A percentile compares a stretch with the other conserved stretches of the same genome.
Conservation (phyloP, 2,113 vertebrate species). For the Poeciliopsis retropinna region DNA sequence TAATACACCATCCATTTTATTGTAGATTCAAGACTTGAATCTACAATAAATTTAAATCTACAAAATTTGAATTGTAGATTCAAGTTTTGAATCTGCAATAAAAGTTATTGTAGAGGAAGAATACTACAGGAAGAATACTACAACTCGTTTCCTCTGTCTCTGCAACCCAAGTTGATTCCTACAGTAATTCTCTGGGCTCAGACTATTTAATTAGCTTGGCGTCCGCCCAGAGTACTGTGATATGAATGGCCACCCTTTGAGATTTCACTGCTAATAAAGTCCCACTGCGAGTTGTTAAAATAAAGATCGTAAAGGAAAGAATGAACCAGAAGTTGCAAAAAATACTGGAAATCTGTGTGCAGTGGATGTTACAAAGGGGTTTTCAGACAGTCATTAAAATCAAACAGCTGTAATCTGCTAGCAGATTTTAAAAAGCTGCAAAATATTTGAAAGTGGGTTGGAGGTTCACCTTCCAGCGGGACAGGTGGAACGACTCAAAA, state of each 20-base stretch:
- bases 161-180: neutral
- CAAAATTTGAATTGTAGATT: too few species aligned
- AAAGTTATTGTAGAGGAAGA: neutral
- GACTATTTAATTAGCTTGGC: slow-evolving; percentile 7
- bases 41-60: too few species aligned
- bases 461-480: too few species aligned
- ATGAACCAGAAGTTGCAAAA: neutral
- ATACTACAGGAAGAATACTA: neutral
- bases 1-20: too few species aligned
- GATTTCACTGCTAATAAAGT: neutral
- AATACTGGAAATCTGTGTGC: neutral
- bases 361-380: neutral
- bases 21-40: too few species aligned
- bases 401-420: neutral
- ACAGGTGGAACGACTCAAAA: too few species aligned
- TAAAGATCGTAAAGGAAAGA: neutral
- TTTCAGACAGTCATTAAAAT: neutral
- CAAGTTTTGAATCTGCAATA: too few species aligned
- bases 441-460: neutral
- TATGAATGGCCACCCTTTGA: neutral
- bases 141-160: slow-evolving; percentile 5
- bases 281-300: neutral
- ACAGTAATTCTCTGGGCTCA: neutral
- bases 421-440: neutral
- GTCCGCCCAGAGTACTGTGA: neutral